Conservation (phyloP, 1,140 invertebrate species). For the Cydia splendana region DNA sequence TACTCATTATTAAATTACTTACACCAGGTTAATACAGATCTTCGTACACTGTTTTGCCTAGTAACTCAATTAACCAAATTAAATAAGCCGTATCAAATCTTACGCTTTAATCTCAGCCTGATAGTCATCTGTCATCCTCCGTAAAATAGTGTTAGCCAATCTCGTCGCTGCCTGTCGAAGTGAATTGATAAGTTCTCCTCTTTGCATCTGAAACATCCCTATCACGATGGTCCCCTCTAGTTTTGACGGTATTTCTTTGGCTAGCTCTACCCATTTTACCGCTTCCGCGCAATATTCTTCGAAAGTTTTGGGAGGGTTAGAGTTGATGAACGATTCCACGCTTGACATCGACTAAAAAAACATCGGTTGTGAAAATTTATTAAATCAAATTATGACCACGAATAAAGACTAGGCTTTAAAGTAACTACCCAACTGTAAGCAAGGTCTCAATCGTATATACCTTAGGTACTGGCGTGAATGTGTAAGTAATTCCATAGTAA, state of each 20-base stretch:
- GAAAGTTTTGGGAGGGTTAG: conserved; percentile 82
- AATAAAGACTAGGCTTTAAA: neutral
- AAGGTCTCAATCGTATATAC: too few species aligned
- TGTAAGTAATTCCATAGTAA: too few species aligned
- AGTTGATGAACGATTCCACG: conserved; percentile 85
- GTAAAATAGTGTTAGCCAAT: conserved; percentile 86
- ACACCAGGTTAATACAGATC: too few species aligned
- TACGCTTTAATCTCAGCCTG: conserved; percentile 89
- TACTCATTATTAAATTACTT: too few species aligned
- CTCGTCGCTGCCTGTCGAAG: conserved; percentile 85
- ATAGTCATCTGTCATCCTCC: conserved; percentile 89
- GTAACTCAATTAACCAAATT: too few species aligned
- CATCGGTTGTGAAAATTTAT: neutral
- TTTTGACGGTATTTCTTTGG: conserved; percentile 83
- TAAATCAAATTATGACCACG: neutral
- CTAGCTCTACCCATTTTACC: conserved; percentile 83
- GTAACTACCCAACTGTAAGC: too few species aligned
- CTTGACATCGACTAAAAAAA: conserved; percentile 77
- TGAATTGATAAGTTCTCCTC: conserved; percentile 88
- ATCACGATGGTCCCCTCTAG: conserved; percentile 86
- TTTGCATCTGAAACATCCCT: conserved; percentile 93
- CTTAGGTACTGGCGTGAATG: too few species aligned
- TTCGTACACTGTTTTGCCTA: too few species aligned
- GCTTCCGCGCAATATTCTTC: conserved; percentile 85
- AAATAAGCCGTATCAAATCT: conserved; percentile 46